Evolutionary conservation across 2,797 vertebrate species (phyloP).

Genomic region (Dallia pectoralis): DNA sequence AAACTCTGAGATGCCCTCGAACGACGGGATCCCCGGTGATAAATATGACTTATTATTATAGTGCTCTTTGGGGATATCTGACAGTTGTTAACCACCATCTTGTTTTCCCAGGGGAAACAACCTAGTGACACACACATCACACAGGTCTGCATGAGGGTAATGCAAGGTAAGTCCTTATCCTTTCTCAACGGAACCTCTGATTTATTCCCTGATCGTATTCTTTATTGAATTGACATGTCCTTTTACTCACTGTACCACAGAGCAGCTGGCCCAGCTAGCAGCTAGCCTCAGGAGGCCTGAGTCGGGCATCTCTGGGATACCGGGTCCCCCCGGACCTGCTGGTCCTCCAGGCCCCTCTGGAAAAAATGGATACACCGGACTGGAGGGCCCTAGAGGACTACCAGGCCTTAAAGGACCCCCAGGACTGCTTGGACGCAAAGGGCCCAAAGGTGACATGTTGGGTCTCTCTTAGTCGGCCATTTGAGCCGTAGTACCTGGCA

Average conservation of each 20-base stretch:
- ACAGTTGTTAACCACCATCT: neutral
- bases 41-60: too few species aligned
- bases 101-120: constrained; percentile 79
- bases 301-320: constrained; percentile 82
- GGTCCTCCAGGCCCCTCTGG: constrained; percentile 83
- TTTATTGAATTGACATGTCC: neutral
- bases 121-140: constrained; percentile 89
- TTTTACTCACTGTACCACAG: constrained; percentile 64
- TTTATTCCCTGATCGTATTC: neutral
- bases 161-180: constrained; percentile 84
- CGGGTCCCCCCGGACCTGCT: constrained; percentile 85
- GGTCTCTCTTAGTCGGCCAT: neutral
- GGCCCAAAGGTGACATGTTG: constrained; percentile 79
- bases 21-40: too few species aligned
- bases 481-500: neutral
- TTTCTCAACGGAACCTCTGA: neutral
- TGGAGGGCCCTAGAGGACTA: constrained; percentile 86
- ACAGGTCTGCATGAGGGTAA: constrained; percentile 94
- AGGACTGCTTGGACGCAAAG: constrained; percentile 84
- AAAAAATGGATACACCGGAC: constrained; percentile 90
- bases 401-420: constrained; percentile 93
- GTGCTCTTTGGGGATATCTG: too few species aligned
- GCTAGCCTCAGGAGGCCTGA: constrained; percentile 89
- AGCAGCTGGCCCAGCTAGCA: constrained; percentile 91
- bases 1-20: too few species aligned